phyloP scores from a whole-genome alignment of 2,113 vertebrate genomes.

The Pteronura brasiliensis region DNA sequence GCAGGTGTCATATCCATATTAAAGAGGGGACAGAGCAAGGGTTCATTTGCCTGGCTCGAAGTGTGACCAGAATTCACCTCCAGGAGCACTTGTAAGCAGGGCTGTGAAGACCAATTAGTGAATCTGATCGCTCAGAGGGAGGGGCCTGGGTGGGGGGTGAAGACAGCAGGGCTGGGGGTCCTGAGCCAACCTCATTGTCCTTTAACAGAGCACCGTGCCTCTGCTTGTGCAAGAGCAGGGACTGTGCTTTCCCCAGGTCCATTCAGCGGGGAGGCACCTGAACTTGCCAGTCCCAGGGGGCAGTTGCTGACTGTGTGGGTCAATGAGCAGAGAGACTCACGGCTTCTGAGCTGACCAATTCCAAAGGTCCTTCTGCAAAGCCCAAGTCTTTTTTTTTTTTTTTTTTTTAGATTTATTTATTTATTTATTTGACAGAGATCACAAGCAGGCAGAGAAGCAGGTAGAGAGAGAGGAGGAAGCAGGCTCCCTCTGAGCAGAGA shows the following conservation, averaged over 20 bases:
- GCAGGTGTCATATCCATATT: slow-evolving; percentile 66
- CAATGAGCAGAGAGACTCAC: neutral
- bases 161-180: too few relatives aligned
- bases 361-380: neutral
- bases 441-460: too few relatives aligned
- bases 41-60: slow-evolving; percentile 46
- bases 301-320: neutral
- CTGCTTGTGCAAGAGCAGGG: neutral
- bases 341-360: fast-evolving
- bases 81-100: slow-evolving; percentile 9
- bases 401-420: too few relatives aligned
- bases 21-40: slow-evolving; percentile 57
- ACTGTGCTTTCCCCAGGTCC: fast-evolving
- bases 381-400: neutral
- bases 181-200: neutral
- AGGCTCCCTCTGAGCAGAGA: too few relatives aligned
- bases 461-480: too few relatives aligned
- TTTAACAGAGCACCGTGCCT: neutral
- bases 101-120: slow-evolving; percentile 30
- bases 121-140: neutral
- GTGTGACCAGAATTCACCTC: slow-evolving; percentile 35
- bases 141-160: neutral
- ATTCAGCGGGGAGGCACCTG: neutral
- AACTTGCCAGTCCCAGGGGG: neutral
- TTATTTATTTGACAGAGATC: too few relatives aligned